Base-by-base conservation (phyloP, 2,888 invertebrate species). In the Criorhina ranunculi region DNA sequence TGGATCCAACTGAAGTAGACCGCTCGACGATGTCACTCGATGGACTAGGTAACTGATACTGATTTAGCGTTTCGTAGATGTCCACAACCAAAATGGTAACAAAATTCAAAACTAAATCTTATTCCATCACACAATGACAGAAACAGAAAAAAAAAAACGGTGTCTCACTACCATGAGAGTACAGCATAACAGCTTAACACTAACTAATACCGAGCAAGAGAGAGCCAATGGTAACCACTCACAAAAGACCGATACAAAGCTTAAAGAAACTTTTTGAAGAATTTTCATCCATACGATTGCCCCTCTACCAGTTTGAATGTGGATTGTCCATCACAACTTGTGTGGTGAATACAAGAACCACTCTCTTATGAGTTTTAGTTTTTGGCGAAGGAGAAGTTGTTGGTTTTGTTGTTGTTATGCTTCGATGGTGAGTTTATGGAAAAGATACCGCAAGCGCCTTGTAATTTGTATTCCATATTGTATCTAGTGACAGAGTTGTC, bases 1-100 rank as follows among this genome's bases (percentile, higher is more conserved):
- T 81, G 40, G 40, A 85, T 69, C 86, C 81, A 87, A 86, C 70
- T 85, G 86, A 24, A 87, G 87, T 87, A 88, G 67, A 88, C 89
- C 89, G 90, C 88, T 88, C 87, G 87, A 82, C 88, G 89, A 89
- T 89, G 91, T 91, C 89, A 89, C 90, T 89, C 90, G 90, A 89
- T 90, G 89, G 90, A 90, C 91, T 89, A 89, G 89, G 90, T 90
- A 90, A 90, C 90, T 90, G 91, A 90, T 89, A 91, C 91, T 91
- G 90, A 91, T 87, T 87, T 87, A 87, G 88, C 88, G 89, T 88
- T 88, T 87, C 87, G 88, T 87, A 62, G 86, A 87, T 86, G 87
- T 88, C 89, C 88, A 87, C 88, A 89, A 89, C 87, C 88, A 88
- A 90, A 90, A 89, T 87, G 87, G 87, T 87, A 87, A 88, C 87